Evolutionary conservation across 2,888 invertebrate species (phyloP).

Genomic region (Plemyria rubiginata): DNA sequence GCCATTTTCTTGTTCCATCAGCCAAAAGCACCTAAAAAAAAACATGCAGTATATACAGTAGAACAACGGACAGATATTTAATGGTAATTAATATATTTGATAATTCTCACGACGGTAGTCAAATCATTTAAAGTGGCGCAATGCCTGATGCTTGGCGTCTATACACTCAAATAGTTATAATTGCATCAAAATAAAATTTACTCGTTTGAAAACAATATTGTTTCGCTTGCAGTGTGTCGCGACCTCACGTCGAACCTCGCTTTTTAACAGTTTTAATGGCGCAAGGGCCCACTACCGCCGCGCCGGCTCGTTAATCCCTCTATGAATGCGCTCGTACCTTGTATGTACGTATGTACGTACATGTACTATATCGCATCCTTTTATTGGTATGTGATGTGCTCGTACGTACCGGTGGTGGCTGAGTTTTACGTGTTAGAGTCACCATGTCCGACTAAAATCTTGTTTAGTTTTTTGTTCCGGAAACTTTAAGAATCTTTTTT

Average conservation of each 20-base stretch:
- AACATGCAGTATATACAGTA: too few species aligned
- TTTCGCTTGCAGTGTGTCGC: conserved; percentile 1
- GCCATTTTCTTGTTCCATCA: too few species aligned
- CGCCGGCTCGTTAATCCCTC: conserved; percentile 65
- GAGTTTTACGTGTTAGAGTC: background rate
- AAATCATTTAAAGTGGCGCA: too few species aligned
- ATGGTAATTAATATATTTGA: too few species aligned
- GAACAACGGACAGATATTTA: too few species aligned
- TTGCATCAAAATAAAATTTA: too few species aligned
- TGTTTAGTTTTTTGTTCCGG: background rate
- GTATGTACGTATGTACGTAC: conserved; percentile 6
- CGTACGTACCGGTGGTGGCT: background rate
- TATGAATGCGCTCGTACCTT: conserved; percentile 49
- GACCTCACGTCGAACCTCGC: conserved; percentile 48
- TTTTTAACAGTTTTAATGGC: conserved; percentile 74
- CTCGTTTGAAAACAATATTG: too few species aligned
- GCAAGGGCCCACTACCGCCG: conserved; percentile 65
- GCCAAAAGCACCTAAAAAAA: too few species aligned
- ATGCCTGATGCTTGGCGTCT: too few species aligned
- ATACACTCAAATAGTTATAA: too few species aligned
- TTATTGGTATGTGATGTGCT: conserved; percentile 10
- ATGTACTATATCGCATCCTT: background rate
- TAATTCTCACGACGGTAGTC: too few species aligned
- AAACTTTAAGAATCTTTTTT: too few species aligned
- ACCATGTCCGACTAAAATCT: background rate